A percentile compares a stretch with the other conserved stretches of the same genome.
phyloP scores from a whole-genome alignment of 2,888 invertebrate genomes.

The Oegoconia quadripuncta region DNA sequence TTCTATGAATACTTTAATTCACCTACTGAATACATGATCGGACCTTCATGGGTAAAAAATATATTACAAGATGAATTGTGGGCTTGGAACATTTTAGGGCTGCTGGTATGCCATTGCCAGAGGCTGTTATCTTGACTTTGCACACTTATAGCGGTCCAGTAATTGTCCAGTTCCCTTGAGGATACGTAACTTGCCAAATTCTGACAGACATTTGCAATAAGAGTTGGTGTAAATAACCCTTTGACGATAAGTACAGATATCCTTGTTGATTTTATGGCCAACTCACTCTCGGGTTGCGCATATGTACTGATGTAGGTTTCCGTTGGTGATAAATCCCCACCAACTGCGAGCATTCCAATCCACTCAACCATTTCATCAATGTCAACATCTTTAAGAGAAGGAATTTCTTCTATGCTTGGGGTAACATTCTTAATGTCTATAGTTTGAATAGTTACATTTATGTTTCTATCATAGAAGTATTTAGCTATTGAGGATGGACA shows the following conservation, averaged over 20 bases:
- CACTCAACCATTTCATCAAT: constrained; percentile 62
- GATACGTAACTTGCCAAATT: constrained; percentile 39
- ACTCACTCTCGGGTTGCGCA: constrained; percentile 45
- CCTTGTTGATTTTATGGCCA: constrained; percentile 46
- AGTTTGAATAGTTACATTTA: constrained; percentile 37
- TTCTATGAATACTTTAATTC: constrained; percentile 66
- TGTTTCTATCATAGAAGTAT: constrained; percentile 51
- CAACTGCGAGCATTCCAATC: constrained; percentile 57
- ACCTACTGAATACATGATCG: constrained; percentile 46
- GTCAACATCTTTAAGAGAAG: constrained; percentile 47
- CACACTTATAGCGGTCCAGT: constrained; percentile 56
- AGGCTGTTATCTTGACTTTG: constrained; percentile 57
- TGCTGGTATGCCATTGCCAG: constrained; percentile 51
- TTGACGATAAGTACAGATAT: constrained; percentile 48
- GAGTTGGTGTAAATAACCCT: constrained; percentile 50
- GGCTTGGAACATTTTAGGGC: constrained; percentile 52
- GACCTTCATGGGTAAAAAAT: constrained; percentile 43
- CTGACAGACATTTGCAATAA: constrained; percentile 38
- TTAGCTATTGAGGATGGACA: constrained; percentile 69
- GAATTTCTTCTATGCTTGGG: constrained; percentile 48
- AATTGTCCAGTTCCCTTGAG: constrained; percentile 41
- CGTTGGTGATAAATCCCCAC: constrained; percentile 38
- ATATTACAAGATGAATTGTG: constrained; percentile 54
- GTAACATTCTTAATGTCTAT: constrained; percentile 32
- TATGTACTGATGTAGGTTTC: constrained; percentile 60